Evolutionary conservation across 1,140 invertebrate species (phyloP).

Genomic region (Drepana arcuata): DNA sequence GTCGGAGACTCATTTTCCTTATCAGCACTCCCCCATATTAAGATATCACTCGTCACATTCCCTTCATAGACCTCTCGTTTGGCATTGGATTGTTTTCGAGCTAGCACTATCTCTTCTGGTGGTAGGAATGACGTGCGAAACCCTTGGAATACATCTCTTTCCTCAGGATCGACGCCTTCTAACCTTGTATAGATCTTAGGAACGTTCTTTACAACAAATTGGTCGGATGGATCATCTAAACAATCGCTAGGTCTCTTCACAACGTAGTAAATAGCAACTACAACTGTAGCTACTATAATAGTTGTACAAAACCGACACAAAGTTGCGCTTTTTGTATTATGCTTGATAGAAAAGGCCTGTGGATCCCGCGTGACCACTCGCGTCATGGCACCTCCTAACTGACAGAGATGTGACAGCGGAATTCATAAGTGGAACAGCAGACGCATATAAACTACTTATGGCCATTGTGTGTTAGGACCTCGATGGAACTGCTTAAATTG

Average conservation of each 20-base stretch:
- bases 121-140: slow-evolving; percentile 59
- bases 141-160: slow-evolving; percentile 56
- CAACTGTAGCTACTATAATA: slow-evolving; percentile 20
- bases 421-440: too few relatives aligned
- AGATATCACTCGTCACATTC: slow-evolving; percentile 33
- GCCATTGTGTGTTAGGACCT: too few relatives aligned
- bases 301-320: slow-evolving; percentile 34
- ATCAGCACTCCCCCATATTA: slow-evolving; percentile 25
- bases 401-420: slow-evolving; percentile 29
- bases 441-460: too few relatives aligned
- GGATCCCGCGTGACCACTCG: slow-evolving; percentile 40
- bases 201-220: slow-evolving; percentile 42
- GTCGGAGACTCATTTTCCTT: slow-evolving; percentile 15
- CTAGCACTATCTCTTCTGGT: slow-evolving; percentile 38
- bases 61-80: slow-evolving; percentile 25
- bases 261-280: slow-evolving; percentile 27
- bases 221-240: slow-evolving; percentile 44
- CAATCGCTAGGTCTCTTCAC: slow-evolving; percentile 31
- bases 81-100: slow-evolving; percentile 15
- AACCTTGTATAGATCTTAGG: slow-evolving; percentile 43
- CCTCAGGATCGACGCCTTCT: slow-evolving; percentile 49
- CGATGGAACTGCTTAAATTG: too few relatives aligned
- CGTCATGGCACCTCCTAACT: slow-evolving; percentile 55
- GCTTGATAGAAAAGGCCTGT: slow-evolving; percentile 33
- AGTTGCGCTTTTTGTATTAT: slow-evolving; percentile 32